Base-by-base conservation (phyloP, 1,140 invertebrate species). In the Calliphora vicina region DNA sequence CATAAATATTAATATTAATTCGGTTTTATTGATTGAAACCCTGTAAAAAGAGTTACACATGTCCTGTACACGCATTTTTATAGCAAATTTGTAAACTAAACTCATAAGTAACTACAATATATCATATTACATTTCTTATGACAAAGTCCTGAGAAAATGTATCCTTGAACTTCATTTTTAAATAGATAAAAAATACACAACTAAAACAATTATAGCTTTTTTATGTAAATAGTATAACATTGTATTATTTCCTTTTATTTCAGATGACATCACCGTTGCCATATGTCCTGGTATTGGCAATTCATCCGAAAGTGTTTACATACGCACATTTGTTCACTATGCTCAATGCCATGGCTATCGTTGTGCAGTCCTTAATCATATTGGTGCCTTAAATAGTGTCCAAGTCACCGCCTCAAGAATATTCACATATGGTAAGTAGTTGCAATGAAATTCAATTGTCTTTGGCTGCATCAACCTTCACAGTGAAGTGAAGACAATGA, bases 211-310 rank as follows among this genome's bases (percentile, higher is more conserved):
- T 23, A 67, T 67, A 20, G 61, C 23, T 2, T 67, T 67, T 25
- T 23, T 67, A 67, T 67, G 61, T 23, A 67, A 67, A 67, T 67
- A 45, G n/a, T 43, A 45, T 45, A 23, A 23, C 0, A 23, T 78
- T 76, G 35, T 20, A 6, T 76, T 76, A 17, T 81, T 84, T 85
- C 87, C 27, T 25, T 9, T 86, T 83, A 81, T 91, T 92, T 1
- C 88, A 97, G 97, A 96, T 91, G 96, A 97, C 89, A 93, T 96
- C 78, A 98, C 97, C 1, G 93, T 98, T 80, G 95, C 96, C 1
- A 95, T 99, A 84, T 97, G 96, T 88, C 97, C 97, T 43, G 97
- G 97, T 42, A 98, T 98, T 86, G 96, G 96, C 27, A 98, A 98
- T 91, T 97, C 95, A 42, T 97, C 96, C 67, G 97, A 98, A 90